Evolutionary conservation across 2,797 vertebrate species (phyloP).

Genomic region (Botia almorhae): DNA sequence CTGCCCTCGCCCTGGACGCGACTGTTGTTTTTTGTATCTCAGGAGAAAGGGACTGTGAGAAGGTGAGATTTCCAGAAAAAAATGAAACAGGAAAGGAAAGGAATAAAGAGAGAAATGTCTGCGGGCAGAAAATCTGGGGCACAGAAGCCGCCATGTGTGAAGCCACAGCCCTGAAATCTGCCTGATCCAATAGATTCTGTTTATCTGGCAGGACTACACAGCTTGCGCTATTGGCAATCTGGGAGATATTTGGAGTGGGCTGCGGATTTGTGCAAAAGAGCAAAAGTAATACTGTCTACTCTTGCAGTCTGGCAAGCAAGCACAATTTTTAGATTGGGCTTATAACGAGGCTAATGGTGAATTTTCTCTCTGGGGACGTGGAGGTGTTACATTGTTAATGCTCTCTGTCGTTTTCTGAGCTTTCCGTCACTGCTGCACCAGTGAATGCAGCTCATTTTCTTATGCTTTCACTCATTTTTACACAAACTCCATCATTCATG

Average conservation of each 20-base stretch:
- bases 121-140: constrained; percentile 70
- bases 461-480: constrained; percentile 30
- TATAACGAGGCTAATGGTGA: constrained; percentile 77
- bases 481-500: neutral
- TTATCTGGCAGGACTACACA: constrained; percentile 75
- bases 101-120: constrained; percentile 44
- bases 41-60: neutral
- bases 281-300: constrained; percentile 77
- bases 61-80: constrained; percentile 57
- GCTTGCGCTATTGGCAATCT: constrained; percentile 77
- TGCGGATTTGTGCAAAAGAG: constrained; percentile 74
- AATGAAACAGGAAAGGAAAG: constrained; percentile 63
- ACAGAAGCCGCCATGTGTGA: constrained; percentile 78
- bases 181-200: constrained; percentile 83
- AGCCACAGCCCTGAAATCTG: constrained; percentile 78
- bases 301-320: constrained; percentile 74
- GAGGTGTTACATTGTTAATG: constrained; percentile 65
- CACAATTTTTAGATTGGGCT: constrained; percentile 67
- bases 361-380: constrained; percentile 66
- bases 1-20: neutral
- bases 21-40: neutral
- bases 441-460: constrained; percentile 39
- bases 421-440: constrained; percentile 23
- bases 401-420: constrained; percentile 49
- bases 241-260: constrained; percentile 80